Evolutionary conservation across 2,888 invertebrate species (phyloP).

Genomic region (Cephus pulcher): DNA sequence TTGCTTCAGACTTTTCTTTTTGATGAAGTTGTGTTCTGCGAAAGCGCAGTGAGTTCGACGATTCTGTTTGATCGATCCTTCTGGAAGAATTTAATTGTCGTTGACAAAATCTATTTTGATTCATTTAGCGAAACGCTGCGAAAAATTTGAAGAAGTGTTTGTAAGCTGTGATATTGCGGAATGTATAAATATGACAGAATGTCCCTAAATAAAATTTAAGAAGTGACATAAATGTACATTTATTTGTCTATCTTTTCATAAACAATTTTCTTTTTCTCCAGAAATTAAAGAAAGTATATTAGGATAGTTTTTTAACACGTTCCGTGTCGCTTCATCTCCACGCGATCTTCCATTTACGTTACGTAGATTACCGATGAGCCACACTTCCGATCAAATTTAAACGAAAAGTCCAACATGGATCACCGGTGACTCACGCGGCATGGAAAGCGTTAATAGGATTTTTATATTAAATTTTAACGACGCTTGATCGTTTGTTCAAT

Average conservation of each 20-base stretch:
- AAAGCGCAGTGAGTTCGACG: not conserved
- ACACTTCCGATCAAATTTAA: too few species aligned
- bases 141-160: slow-evolving; percentile 34
- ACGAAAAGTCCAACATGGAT: too few species aligned
- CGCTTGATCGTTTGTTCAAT: not conserved
- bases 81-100: not conserved
- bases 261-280: not conserved
- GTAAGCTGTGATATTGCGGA: slow-evolving; percentile 61
- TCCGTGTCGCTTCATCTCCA: not conserved
- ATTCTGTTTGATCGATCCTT: not conserved
- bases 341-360: not conserved
- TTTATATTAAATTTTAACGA: not conserved
- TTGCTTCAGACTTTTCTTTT: not conserved
- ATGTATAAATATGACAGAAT: slow-evolving; percentile 47
- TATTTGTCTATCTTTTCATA: not conserved
- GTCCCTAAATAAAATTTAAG: slow-evolving; percentile 39
- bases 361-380: too few species aligned
- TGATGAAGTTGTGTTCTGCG: not conserved
- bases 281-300: not conserved
- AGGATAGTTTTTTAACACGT: not conserved
- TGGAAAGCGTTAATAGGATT: not conserved
- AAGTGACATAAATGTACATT: not conserved
- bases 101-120: not conserved
- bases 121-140: not conserved
- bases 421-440: not conserved